phyloP scores from a whole-genome alignment of 2,113 vertebrate genomes.

The Apaloderma vittatum region DNA sequence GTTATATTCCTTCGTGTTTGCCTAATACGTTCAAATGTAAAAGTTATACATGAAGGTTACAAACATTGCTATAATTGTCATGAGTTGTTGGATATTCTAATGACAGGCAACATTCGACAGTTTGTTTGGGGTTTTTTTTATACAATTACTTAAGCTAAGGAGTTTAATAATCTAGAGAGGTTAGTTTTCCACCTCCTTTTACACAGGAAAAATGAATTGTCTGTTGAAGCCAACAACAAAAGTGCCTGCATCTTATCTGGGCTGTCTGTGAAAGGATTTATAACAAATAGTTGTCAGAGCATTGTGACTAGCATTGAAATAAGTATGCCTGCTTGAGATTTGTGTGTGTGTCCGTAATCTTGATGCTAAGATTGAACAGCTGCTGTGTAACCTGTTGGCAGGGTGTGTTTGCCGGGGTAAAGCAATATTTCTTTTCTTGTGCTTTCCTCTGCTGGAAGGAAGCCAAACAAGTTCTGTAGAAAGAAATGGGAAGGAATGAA shows the following conservation, averaged over 20 bases:
- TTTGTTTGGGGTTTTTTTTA: not conserved
- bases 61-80: not conserved
- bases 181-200: not conserved
- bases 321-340: conserved; percentile 28
- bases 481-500: not conserved
- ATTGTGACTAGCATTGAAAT: conserved; percentile 63
- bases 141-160: not conserved
- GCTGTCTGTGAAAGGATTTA: conserved; percentile 35
- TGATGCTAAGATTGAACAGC: conserved; percentile 55
- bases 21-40: not conserved
- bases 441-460: conserved; percentile 28
- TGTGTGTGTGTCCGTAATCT: not conserved
- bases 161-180: not conserved
- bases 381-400: conserved; percentile 51
- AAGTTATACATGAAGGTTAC: not conserved
- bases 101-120: not conserved
- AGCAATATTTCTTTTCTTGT: conserved; percentile 11
- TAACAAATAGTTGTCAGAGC: conserved; percentile 43
- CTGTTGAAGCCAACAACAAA: not conserved
- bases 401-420: not conserved
- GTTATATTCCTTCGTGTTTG: not conserved
- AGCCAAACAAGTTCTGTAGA: not conserved
- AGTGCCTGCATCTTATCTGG: conserved; percentile 16
- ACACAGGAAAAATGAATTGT: not conserved
- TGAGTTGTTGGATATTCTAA: not conserved